Percentiles rank a stretch among this genome's conserved stretches.
Conservation (phyloP, 1,140 invertebrate genomes). For the Drosophila parvula region DNA sequence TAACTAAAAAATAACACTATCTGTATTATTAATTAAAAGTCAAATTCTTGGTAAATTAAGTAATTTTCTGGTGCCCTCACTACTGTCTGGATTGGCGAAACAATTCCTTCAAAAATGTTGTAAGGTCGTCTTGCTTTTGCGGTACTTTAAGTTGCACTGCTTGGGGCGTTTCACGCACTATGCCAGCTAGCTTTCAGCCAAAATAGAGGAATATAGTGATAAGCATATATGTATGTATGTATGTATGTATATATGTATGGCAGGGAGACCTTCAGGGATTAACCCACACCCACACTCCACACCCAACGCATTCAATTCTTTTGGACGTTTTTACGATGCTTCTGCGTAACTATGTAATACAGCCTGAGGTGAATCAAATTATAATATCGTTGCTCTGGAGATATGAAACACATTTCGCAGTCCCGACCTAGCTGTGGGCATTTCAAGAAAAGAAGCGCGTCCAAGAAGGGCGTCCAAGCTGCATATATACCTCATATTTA, state of each 20-base stretch:
- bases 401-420: conserved; percentile 41
- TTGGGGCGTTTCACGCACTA: background rate
- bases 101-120: background rate
- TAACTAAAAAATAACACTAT: too few species aligned
- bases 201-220: conserved; percentile 5
- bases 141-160: background rate
- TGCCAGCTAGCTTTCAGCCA: background rate
- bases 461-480: conserved; percentile 40
- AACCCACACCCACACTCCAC: background rate
- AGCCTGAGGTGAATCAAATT: conserved; percentile 74
- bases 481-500: conserved; percentile 60
- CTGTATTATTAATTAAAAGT: too few species aligned
- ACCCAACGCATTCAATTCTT: conserved; percentile 12
- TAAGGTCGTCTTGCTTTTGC: background rate
- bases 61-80: background rate
- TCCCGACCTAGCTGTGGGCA: conserved; percentile 50
- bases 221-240: conserved; percentile 9
- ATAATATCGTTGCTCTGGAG: conserved; percentile 65
- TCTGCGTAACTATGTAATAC: conserved; percentile 59
- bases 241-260: conserved; percentile 2
- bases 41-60: too few species aligned
- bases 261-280: background rate
- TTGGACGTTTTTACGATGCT: conserved; percentile 66
- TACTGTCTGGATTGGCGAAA: background rate
- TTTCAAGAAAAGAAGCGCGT: conserved; percentile 17